Conservation (phyloP, 2,113 vertebrate species). For the Thunnus maccoyii region DNA sequence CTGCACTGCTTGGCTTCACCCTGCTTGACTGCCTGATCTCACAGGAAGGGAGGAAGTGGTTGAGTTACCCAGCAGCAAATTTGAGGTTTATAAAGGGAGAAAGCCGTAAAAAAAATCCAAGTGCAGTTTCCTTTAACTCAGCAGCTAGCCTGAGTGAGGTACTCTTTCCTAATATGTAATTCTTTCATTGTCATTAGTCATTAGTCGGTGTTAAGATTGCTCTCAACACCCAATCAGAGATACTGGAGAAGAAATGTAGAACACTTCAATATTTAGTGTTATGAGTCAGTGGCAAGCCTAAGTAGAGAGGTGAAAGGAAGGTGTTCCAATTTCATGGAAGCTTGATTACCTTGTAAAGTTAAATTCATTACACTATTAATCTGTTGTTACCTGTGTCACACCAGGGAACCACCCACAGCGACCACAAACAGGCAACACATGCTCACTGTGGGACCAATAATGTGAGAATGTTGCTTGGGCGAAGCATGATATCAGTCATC, state of each 20-base stretch:
- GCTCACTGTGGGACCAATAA: conserved; percentile 24
- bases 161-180: conserved; percentile 29
- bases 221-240: background rate
- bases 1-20: conserved; percentile 65
- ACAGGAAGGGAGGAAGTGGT: conserved; percentile 82
- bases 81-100: conserved; percentile 81
- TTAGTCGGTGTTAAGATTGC: background rate
- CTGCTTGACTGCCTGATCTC: conserved; percentile 75
- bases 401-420: conserved; percentile 59
- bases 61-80: conserved; percentile 81
- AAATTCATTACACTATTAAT: conserved; percentile 58
- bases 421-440: conserved; percentile 62
- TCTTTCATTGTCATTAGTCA: conserved; percentile 30
- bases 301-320: background rate
- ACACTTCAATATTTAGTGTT: background rate
- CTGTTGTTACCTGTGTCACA: conserved; percentile 61
- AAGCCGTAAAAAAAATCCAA: conserved; percentile 57
- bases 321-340: conserved; percentile 32
- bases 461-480: conserved; percentile 10
- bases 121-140: conserved; percentile 63
- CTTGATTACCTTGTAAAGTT: conserved; percentile 57
- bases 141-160: conserved; percentile 28
- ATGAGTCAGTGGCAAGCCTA: conserved; percentile 3
- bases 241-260: background rate
- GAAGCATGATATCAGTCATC: conserved; percentile 20